Evolutionary conservation across 2,113 vertebrate genomes (phyloP).

Genomic region (Bubo blakistoni): DNA sequence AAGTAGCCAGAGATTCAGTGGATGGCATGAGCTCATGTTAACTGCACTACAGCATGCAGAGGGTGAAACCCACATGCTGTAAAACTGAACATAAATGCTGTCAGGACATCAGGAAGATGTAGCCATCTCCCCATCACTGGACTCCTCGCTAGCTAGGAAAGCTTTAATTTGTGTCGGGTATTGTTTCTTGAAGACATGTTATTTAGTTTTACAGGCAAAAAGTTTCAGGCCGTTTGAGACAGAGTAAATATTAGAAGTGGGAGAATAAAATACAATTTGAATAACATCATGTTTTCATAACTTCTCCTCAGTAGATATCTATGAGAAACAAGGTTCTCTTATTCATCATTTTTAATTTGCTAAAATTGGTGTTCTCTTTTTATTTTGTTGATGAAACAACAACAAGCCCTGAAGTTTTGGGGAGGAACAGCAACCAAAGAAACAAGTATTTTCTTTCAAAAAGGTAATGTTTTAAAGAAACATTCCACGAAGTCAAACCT

Average conservation of each 20-base stretch:
- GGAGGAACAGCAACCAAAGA: background rate
- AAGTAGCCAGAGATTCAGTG: background rate
- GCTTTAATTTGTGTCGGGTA: background rate
- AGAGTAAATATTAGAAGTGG: background rate
- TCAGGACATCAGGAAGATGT: background rate
- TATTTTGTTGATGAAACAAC: background rate
- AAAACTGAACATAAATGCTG: background rate
- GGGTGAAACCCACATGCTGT: background rate
- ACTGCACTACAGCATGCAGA: background rate
- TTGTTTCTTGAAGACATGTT: background rate
- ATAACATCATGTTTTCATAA: background rate
- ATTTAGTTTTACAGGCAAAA: background rate
- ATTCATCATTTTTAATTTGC: background rate
- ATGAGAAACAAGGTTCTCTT: background rate
- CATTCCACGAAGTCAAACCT: background rate
- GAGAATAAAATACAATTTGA: background rate
- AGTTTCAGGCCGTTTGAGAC: background rate
- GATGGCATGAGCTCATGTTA: background rate
- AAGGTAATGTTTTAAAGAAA: background rate
- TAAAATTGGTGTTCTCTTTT: background rate
- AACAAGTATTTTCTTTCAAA: background rate
- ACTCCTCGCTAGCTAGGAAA: background rate
- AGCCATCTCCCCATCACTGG: background rate
- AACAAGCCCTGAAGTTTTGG: background rate
- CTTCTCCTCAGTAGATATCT: background rate